Base-by-base conservation (phyloP, 2,113 vertebrate species). In the Strix aluco region DNA sequence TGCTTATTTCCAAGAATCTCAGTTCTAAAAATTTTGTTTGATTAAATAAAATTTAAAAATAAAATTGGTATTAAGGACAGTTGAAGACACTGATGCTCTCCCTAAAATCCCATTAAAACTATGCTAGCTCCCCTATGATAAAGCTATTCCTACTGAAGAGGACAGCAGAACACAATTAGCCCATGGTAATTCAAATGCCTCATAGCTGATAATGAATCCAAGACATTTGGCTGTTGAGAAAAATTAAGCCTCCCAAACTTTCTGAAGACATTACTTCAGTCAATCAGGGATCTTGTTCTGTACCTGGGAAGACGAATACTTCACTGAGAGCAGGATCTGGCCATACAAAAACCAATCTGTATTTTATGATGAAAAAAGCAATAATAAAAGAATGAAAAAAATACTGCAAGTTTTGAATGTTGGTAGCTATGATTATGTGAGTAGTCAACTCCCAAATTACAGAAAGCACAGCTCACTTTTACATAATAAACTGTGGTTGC, bases 381-480 rank as follows among this genome's bases (percentile, higher is more conserved):
- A 46, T 34, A 78, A 86, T 52, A 59, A 54, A 90, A 88, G 20
- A 90, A 84, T 57, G 38, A 67, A 82, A 92, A 85, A 92, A 83
- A 66, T 34, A 23, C 17, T 72, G 2, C 38, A 75, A 80, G 26
- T 63, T 92, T 71, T 46, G 57, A 86, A 71, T 88, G 66, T 13
- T 88, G 84, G 81, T 80, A 93, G 86, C 91, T 94, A 49, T 38
- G 73, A 92, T 89, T 74, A 38, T 63, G 34, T 79, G 86, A 88
- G 59, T 5, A 86, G 54, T 71, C 83, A 81, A 32, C 44, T 58
- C 72, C 69, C 77, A 81, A 94, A 63, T 66, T 84, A 74, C 21
- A 96, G 88, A 96, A 92, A 91, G 73, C 83, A 92, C 70, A 75
- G 52, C 30, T 79, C 83, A 62, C 83, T 92, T 86, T 49, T 89